Evolutionary conservation across 1,140 invertebrate genomes (phyloP).

Genomic region (Scaptomyza montana): DNA sequence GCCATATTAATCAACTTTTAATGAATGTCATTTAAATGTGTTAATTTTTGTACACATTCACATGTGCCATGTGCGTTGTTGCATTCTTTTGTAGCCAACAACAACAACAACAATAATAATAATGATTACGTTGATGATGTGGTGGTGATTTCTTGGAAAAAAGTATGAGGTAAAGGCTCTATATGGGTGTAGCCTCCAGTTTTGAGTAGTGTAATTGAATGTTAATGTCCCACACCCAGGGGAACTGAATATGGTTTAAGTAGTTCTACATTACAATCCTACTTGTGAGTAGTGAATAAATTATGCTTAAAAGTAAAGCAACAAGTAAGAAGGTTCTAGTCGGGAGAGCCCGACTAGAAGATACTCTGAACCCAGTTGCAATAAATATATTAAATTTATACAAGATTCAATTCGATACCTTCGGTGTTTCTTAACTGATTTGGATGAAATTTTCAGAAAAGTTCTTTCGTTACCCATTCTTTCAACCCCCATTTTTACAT

Average conservation of each 20-base stretch:
- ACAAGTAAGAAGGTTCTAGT: no score
- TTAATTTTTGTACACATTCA: conserved; percentile 63
- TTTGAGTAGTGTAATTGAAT: neutral
- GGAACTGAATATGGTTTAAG: neutral
- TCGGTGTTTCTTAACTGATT: no score
- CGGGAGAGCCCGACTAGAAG: no score
- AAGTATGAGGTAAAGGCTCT: no score
- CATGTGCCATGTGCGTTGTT: conserved; percentile 18
- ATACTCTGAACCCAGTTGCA: no score
- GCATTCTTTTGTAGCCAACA: conserved; percentile 27
- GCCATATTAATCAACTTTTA: conserved; percentile 81
- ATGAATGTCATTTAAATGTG: conserved; percentile 82
- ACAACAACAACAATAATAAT: neutral
- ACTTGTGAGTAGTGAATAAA: neutral
- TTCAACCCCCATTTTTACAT: no score
- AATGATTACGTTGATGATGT: conserved; percentile 20
- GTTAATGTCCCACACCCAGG: neutral
- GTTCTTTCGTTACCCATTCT: no score
- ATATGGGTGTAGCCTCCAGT: neutral
- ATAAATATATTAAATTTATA: no score
- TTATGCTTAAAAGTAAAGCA: neutral
- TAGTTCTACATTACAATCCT: neutral
- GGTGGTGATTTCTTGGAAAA: conserved; percentile 60
- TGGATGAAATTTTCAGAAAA: no score
- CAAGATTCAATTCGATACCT: no score